A percentile compares a stretch with the other conserved stretches of the same genome.
Evolutionary conservation across 30 jellyfish, hydroid and myxozoan species (phyloP).

Genomic region (Hydractinia symbiolongicarpus): DNA sequence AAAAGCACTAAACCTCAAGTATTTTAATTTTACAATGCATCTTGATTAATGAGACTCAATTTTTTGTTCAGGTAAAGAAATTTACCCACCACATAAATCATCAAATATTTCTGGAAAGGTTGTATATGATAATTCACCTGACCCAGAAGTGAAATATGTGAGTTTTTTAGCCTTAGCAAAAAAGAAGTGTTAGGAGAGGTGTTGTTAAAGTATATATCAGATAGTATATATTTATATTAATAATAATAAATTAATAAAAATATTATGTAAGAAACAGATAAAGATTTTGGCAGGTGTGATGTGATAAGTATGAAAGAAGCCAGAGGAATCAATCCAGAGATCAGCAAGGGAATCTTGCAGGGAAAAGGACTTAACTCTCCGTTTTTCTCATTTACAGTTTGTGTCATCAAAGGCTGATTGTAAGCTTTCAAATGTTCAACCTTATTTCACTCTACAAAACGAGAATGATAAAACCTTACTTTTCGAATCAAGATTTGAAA

Average conservation of each 20-base stretch:
- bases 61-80: slow-evolving; percentile 27
- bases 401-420: slow-evolving; percentile 44
- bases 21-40: no score
- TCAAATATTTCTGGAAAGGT: slow-evolving; percentile 62
- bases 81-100: slow-evolving; percentile 35
- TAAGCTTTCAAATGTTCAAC: slow-evolving; percentile 26
- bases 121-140: slow-evolving; percentile 73
- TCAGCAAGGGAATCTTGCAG: not conserved
- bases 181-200: not conserved
- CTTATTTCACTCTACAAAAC: slow-evolving; percentile 51
- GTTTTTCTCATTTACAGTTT: slow-evolving; percentile 35
- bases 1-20: no score
- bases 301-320: not conserved
- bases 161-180: slow-evolving; percentile 19
- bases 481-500: slow-evolving; percentile 85
- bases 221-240: not conserved
- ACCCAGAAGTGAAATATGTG: slow-evolving; percentile 54
- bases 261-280: no score
- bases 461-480: slow-evolving; percentile 56
- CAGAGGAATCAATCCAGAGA: not conserved
- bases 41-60: not conserved
- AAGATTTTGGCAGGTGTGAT: not conserved
- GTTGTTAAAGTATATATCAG: not conserved
- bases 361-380: not conserved
- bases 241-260: not conserved